Evolutionary conservation across 2,888 invertebrate species (phyloP), one percentile per base, ranked within the genome.

Genomic region (Periphyllus acericola): DNA sequence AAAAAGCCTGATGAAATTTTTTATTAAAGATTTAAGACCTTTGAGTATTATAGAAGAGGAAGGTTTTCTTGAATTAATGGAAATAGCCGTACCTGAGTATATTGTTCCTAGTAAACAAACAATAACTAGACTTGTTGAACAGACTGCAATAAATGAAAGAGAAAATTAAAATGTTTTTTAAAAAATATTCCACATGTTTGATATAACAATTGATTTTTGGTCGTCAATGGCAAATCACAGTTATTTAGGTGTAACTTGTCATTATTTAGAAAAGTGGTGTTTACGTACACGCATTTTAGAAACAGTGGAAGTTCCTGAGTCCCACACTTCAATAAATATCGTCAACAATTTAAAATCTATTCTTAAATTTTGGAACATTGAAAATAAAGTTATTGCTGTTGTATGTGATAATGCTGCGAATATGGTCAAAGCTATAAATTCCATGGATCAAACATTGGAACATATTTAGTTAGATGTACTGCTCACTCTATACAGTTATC

Each of bases 371-470:
- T n/a, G n/a, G n/a, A n/a, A n/a, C n/a, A n/a, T n/a, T n/a, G n/a
- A n/a, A n/a, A n/a, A n/a, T n/a, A n/a, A n/a, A n/a, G n/a, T n/a
- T n/a, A n/a, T n/a, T n/a, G n/a, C n/a, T n/a, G n/a, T n/a, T n/a
- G n/a, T n/a, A 52, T 29, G 29, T 21, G 52, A 76, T 76, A 76
- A 76, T 76, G 76, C 76, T 76, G 29, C 76, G 32, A 46, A 76
- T 52, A 76, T 76, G 76, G 76, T 76, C 29, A 52, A 76, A 76
- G 76, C 76, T 40, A 75, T 75, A 11, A 75, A 46, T 46, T 8
- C 8, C 14, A 75, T 75, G 11, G 46, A n/a, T 75, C 1, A 40
- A 46, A n/a, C n/a, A n/a, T n/a, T n/a, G n/a, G n/a, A n/a, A n/a
- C 46, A n/a, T n/a, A 75, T 75, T 46, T 46, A 46, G 46, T 46